Evolutionary conservation across 2,797 vertebrate genomes (phyloP).

Genomic region (Hephaestus fuliginosus): DNA sequence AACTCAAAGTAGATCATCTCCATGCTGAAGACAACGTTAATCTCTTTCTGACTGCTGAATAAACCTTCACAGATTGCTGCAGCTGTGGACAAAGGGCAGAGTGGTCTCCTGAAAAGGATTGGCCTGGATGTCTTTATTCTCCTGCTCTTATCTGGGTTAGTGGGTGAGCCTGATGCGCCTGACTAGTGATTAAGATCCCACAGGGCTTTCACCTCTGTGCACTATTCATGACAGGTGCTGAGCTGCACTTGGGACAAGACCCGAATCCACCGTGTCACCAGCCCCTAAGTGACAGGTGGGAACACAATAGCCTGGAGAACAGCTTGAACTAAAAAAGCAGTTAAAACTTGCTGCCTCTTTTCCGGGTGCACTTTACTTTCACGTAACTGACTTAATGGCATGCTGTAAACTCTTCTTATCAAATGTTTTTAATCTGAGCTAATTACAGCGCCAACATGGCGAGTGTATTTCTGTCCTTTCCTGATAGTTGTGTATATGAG

Average conservation of each 20-base stretch:
- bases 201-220: conserved; percentile 50
- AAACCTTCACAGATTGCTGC: conserved; percentile 5
- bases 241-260: conserved; percentile 19
- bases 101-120: conserved; percentile 32
- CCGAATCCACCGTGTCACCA: conserved; percentile 1
- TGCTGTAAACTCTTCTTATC: conserved; percentile 1
- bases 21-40: not conserved
- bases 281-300: conserved; percentile 31
- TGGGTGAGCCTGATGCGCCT: conserved; percentile 42
- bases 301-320: not conserved
- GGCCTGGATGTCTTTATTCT: conserved; percentile 56
- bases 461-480: conserved; percentile 25
- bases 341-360: not conserved
- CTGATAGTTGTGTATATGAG: conserved; percentile 23
- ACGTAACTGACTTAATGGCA: not conserved
- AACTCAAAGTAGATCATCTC: conserved; percentile 12
- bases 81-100: conserved; percentile 22
- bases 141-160: conserved; percentile 67
- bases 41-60: not conserved
- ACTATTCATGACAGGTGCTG: conserved; percentile 48
- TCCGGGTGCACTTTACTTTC: not conserved
- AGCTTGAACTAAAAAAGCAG: not conserved
- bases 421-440: conserved; percentile 3
- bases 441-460: conserved; percentile 12
- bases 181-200: conserved; percentile 61